Evolutionary conservation across 1,140 invertebrate species (phyloP), one percentile per base, ranked within the genome.

Genomic region (Lerema accius): DNA sequence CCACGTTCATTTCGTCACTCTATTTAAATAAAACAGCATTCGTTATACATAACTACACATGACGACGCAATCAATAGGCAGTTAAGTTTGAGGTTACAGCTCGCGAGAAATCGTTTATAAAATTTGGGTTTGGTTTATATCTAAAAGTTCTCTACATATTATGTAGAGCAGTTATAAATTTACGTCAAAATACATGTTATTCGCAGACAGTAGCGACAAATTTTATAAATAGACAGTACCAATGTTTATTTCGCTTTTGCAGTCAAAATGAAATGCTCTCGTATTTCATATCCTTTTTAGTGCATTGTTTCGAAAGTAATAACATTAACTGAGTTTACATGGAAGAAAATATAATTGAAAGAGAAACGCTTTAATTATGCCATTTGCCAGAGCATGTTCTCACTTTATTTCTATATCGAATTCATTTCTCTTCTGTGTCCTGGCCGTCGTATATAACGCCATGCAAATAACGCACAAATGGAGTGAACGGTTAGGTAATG

Each of bases 1-100:
- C 71, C 71, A 76, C 73, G 78, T 79, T 80, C 73, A 82, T 89
- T 89, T 86, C 82, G 74, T 85, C 84, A 89, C 72, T 80, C 73
- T 75, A 85, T 81, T 82, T 88, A 78, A 85, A 84, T 82, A 81
- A 87, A 82, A 81, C 82, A 82, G 64, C 74, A 78, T 80, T 83
- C 79, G 78, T 68, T 66, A 79, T 77, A 81, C 63, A 63, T 77
- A 79, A 76, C 67, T 69, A 32, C 56, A 73, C 59, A 61, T 59
- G 63, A 58, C 72, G 17, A 73, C 69, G 73, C 79, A 78, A 78
- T 67, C 62, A 58, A 67, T 62, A 62, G 50, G 69, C 72, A 71
- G 63, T 65, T 56, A 49, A 62, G 62, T 42, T 53, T 48, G 50
- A 28, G 71, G 58, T 74, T 75, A 72, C 75, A 73, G 67, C 64